These are phyloP conservation scores for Chionis minor DNA, from an alignment of 2,113 vertebrate genomes.

Conservation along the genomic window DNA sequence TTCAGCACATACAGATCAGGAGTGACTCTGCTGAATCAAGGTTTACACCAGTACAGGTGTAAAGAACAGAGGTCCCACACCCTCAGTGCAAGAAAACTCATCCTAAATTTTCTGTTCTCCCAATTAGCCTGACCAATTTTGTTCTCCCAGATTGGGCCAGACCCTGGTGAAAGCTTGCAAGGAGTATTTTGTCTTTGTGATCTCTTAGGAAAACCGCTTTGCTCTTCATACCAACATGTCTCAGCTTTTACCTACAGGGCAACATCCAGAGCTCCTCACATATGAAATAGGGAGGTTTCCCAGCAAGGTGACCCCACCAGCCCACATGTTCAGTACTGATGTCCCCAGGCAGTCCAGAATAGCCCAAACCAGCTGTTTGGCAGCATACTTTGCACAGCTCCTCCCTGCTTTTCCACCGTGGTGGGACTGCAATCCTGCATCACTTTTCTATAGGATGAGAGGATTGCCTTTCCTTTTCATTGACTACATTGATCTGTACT, in stretches of 20 bases:
- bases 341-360: neutral
- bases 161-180: neutral
- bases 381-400: neutral
- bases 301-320: neutral
- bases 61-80: rapidly evolving
- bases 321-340: neutral
- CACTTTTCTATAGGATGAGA: neutral
- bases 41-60: neutral
- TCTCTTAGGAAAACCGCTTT: neutral
- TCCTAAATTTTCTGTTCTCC: neutral
- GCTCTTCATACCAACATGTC: neutral
- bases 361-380: neutral
- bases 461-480: neutral
- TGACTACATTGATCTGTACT: neutral
- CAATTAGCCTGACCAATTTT: neutral
- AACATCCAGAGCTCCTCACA: neutral
- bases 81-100: neutral
- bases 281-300: neutral
- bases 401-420: neutral
- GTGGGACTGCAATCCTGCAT: neutral
- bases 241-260: neutral
- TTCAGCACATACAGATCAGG: neutral
- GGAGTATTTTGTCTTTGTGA: neutral
- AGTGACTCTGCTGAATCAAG: neutral
- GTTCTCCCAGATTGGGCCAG: neutral